A percentile compares a stretch with the other conserved stretches of the same genome.
phyloP scores from a whole-genome alignment of 2,888 invertebrate species.

The Mythimna ferrago region DNA sequence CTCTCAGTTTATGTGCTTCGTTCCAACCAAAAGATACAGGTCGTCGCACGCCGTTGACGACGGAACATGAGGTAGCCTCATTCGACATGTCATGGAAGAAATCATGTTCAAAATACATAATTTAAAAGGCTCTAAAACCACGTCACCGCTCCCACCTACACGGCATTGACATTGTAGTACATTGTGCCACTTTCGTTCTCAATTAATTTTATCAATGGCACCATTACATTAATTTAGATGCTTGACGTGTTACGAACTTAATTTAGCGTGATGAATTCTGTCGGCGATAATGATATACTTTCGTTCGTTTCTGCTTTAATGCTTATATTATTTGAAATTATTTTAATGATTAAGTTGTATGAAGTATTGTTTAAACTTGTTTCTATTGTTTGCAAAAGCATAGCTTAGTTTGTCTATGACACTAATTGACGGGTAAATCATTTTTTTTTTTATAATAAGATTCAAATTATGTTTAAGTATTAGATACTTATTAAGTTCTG shows the following conservation, averaged over 20 bases:
- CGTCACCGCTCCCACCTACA: constrained; percentile 27
- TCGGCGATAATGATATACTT: constrained; percentile 19
- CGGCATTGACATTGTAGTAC: constrained; percentile 46
- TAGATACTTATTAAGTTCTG: too few relatives aligned
- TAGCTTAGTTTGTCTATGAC: not conserved
- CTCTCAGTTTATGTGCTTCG: not conserved
- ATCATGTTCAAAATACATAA: constrained; percentile 16
- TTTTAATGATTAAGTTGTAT: not conserved
- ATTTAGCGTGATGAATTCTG: constrained; percentile 34
- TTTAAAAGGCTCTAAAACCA: constrained; percentile 8
- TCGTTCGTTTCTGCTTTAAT: constrained; percentile 15
- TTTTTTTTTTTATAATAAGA: too few relatives aligned
- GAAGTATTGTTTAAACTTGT: not conserved
- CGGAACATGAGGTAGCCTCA: not conserved
- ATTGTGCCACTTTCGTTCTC: constrained; percentile 48
- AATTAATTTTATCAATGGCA: constrained; percentile 46
- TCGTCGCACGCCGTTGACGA: not conserved
- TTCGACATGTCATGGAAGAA: not conserved
- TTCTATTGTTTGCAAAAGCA: constrained; percentile 6
- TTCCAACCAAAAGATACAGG: not conserved
- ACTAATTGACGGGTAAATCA: not conserved
- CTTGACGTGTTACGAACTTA: constrained; percentile 25
- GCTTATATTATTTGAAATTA: constrained; percentile 6
- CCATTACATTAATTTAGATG: constrained; percentile 43
- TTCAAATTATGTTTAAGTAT: too few relatives aligned